Percentiles rank a stretch among this genome's conserved stretches.
Evolutionary conservation across 2,888 invertebrate genomes (phyloP).

Genomic region (Petrolisthes cinctipes): DNA sequence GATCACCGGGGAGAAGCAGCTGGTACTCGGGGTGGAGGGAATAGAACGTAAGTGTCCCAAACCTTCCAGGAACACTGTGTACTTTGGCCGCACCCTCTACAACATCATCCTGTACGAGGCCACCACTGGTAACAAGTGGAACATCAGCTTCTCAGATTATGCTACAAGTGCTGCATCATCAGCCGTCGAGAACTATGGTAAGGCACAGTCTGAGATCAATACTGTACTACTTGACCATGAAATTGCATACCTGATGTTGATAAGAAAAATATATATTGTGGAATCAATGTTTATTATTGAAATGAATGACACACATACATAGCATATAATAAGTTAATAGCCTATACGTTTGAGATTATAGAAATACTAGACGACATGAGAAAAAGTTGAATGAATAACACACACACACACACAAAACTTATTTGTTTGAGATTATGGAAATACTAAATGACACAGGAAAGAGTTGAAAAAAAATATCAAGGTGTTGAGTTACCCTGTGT

Average conservation of each 20-base stretch:
- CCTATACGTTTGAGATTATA: no score
- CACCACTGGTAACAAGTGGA: constrained; percentile 78
- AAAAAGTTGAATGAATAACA: no score
- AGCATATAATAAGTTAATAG: no score
- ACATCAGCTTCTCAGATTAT: constrained; percentile 97
- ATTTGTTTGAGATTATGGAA: no score
- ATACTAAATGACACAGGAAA: no score
- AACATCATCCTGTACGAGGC: constrained; percentile 64
- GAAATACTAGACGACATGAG: no score
- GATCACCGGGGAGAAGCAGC: constrained; percentile 76
- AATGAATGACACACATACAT: no score
- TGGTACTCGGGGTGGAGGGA: constrained; percentile 71
- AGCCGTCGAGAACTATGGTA: constrained; percentile 59
- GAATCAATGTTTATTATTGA: neutral
- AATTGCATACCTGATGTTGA: no score
- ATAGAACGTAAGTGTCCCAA: constrained; percentile 58
- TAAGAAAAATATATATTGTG: neutral
- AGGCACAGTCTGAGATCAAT: neutral
- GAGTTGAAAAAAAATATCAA: no score
- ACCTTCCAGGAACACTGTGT: constrained; percentile 55
- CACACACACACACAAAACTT: no score
- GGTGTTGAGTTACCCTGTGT: no score
- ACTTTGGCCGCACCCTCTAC: constrained; percentile 65
- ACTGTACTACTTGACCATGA: no score
- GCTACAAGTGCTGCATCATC: constrained; percentile 80